Conservation (phyloP, 2,113 vertebrate genomes). For the Prionailurus bengalensis region DNA sequence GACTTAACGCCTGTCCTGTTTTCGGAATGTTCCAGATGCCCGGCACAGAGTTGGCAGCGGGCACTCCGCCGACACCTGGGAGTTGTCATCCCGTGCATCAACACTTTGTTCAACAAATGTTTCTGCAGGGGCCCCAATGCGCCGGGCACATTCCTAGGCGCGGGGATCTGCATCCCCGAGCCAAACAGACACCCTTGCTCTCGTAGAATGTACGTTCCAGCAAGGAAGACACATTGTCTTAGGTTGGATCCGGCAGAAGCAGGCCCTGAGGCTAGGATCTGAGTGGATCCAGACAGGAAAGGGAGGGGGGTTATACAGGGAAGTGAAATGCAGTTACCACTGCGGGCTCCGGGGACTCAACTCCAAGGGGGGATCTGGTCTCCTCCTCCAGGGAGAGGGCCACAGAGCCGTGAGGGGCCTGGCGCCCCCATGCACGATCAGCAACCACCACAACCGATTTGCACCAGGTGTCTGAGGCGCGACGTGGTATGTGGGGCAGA, state of each 20-base stretch:
- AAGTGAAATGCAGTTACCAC: neutral
- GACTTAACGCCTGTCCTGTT: neutral
- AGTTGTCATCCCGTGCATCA: neutral
- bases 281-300: neutral
- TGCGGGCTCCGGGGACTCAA: neutral
- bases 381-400: too few relatives aligned
- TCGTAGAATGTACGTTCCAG: neutral
- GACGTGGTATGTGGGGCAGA: neutral
- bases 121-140: neutral
- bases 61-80: neutral
- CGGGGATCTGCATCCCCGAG: neutral
- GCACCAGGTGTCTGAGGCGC: fast-evolving
- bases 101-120: conserved; percentile 30
- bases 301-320: neutral
- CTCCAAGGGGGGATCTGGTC: neutral
- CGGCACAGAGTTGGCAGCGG: neutral
- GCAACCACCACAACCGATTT: too few relatives aligned
- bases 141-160: neutral
- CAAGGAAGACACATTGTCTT: neutral
- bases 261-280: neutral
- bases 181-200: neutral
- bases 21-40: neutral
- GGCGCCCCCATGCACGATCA: fast-evolving
- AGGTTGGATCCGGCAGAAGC: neutral
- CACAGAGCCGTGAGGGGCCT: fast-evolving